phyloP scores from a whole-genome alignment of 2,888 invertebrate genomes.

The Pseudococcus longispinus region DNA sequence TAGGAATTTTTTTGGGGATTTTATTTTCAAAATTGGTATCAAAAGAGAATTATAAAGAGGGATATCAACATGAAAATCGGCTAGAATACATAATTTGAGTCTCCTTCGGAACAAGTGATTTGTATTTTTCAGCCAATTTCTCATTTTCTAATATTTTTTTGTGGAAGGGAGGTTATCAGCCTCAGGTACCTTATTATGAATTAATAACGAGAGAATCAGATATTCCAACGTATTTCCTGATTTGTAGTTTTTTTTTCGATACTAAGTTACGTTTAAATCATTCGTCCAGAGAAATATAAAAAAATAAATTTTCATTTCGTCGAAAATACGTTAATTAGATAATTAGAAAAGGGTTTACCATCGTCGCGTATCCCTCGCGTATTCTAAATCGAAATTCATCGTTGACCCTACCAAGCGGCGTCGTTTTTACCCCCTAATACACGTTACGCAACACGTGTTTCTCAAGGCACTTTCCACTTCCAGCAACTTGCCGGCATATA shows the following conservation, averaged over 20 bases:
- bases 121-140: too few relatives aligned
- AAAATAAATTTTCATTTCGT: conserved; percentile 1
- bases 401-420: conserved; percentile 5
- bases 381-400: conserved; percentile 13
- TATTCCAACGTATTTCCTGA: background rate
- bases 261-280: too few relatives aligned
- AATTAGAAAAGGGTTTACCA: background rate
- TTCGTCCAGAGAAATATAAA: background rate
- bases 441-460: conserved; percentile 28
- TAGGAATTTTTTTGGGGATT: too few relatives aligned
- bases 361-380: background rate
- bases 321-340: conserved; percentile 16
- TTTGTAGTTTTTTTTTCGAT: background rate
- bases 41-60: too few relatives aligned
- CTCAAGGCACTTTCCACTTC: background rate
- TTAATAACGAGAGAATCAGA: too few relatives aligned
- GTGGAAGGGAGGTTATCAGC: too few relatives aligned
- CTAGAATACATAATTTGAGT: too few relatives aligned
- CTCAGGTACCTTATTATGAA: too few relatives aligned
- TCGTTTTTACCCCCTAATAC: background rate
- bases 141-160: too few relatives aligned
- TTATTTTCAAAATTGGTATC: too few relatives aligned
- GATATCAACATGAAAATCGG: too few relatives aligned
- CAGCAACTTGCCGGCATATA: background rate
- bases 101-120: too few relatives aligned